Base-by-base conservation (phyloP, 2,797 vertebrate species). In the Tragopan temminckii region DNA sequence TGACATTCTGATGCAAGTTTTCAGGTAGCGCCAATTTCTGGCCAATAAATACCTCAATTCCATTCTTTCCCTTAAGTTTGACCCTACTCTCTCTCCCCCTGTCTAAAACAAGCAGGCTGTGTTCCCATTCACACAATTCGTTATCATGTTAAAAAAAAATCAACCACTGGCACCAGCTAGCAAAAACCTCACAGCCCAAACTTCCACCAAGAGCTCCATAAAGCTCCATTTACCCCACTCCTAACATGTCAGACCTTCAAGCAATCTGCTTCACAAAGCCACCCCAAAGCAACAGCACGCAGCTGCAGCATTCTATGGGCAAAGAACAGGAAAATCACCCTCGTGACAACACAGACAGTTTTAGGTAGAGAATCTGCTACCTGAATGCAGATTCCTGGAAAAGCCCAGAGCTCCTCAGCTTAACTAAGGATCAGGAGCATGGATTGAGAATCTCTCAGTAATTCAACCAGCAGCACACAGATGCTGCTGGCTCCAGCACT, bases 211-310 rank as follows among this genome's bases (percentile, higher is more conserved):
- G 5, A 80, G 53, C 50, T 68, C 80, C 67, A n/a, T 0, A 31
- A 75, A 85, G 38, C 3, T 52, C 17, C 27, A 18, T 48, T 64
- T 15, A 23, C 11, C 21, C 24, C 81, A 38, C 21, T 38, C 17
- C 18, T 68, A 66, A 68, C 61, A 43, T 8, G 1, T 5, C 23
- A 4, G 13, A 20, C 55, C 25, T 13, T 18, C 46, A 55, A 71
- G 72, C 57, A 67, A 38, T 18, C 36, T 77, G 69, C 72, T 78
- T 35, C 12, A 4, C 4, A 70, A 48, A 93, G 80, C 69, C 61
- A 36, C 35, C 0, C 24, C 4, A 18, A 11, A 45, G 68, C 11
- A 40, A 21, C 61, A 42, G 3, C 53, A 7, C 0, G 0, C 0
- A 1, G 14, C 1, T 77, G 42, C 38, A 36, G 27, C 7, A 68